Evolutionary conservation across 2,113 vertebrate genomes (phyloP), one percentile per base, ranked within the genome.

Genomic region (Lophochroa leadbeateri): DNA sequence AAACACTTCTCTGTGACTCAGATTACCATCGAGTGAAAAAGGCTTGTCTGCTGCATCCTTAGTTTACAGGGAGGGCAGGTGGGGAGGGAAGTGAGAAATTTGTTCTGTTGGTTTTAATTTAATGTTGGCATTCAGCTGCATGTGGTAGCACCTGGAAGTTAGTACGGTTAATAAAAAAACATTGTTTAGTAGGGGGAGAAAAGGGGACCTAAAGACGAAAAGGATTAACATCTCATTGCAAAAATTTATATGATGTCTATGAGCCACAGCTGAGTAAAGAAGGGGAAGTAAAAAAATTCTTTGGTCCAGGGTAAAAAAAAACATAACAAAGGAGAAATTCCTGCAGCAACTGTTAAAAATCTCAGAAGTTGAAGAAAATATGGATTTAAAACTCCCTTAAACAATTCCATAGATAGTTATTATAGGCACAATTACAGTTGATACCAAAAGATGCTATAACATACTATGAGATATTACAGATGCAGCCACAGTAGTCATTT

Each of bases 1-100:
- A 95, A 97, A 74, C 17, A 44, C 92, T 97, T 98, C 78, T 90
- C 97, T 98, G 95, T 97, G 96, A 79, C 95, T 96, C 96, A 93
- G 79, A 17, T 88, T 95, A 65, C 43, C 20, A 21, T 11, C 94
- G 78, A 94, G 77, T 77, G 88, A n/a, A 95, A 96, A 87, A 89
- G 57, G 31, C 39, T 82, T 95, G 82, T 68, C 57, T 90, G 4
- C 47, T 85, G 84, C 77, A 52, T 67, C 37, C 39, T 47, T 41
- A 60, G 65, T 53, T 53, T 37, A 43, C 44, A 94, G 63, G n/a
- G 55, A 52, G 41, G 69, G 13, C 9, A 50, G 17, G 6, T 5
- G 31, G 57, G 35, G 11, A 50, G 43, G 57, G 25, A 82, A 14
- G 39, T 25, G 14, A 79, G 19, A 53, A 17, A 15, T 21, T 47